Evolutionary conservation across 2,888 invertebrate species (phyloP).

Genomic region (Stenoptilia bipunctidactyla): DNA sequence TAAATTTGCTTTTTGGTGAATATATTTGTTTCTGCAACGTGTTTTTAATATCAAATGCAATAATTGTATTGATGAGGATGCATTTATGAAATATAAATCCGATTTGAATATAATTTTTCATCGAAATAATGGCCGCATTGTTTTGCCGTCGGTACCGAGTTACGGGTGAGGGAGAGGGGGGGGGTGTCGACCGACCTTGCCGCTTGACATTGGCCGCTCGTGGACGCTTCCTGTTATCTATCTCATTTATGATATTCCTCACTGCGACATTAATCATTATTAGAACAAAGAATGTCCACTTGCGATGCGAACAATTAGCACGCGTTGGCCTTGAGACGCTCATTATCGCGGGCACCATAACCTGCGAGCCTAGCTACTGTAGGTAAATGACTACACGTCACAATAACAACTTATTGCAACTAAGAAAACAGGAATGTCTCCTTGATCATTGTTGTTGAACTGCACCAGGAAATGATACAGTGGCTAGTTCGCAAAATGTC

Average conservation of each 20-base stretch:
- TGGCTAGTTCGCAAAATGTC: background rate
- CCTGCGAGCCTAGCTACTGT: conserved; percentile 8
- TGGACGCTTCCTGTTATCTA: conserved; percentile 68
- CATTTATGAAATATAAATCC: too few species aligned
- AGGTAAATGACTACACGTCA: conserved; percentile 26
- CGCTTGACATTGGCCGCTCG: conserved; percentile 52
- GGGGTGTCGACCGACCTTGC: conserved; percentile 38
- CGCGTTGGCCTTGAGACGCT: conserved; percentile 42
- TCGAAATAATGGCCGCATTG: too few species aligned
- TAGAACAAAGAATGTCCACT: conserved; percentile 71
- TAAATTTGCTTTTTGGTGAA: too few species aligned
- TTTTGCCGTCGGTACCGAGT: too few species aligned
- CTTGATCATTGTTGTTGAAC: conserved; percentile 46
- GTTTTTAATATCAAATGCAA: too few species aligned
- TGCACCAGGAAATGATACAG: background rate
- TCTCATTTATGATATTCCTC: conserved; percentile 18
- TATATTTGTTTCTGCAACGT: too few species aligned
- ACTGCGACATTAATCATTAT: conserved; percentile 64
- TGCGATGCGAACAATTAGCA: conserved; percentile 68
- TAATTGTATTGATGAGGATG: too few species aligned
- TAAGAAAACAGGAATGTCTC: conserved; percentile 48
- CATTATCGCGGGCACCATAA: conserved; percentile 49
- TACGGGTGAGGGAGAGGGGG: conserved; percentile 10
- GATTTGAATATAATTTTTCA: too few species aligned
- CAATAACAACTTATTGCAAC: conserved; percentile 45